Percentiles rank a stretch among this genome's conserved stretches.
phyloP scores from a whole-genome alignment of 2,113 vertebrate species.

The Aptenodytes forsteri region DNA sequence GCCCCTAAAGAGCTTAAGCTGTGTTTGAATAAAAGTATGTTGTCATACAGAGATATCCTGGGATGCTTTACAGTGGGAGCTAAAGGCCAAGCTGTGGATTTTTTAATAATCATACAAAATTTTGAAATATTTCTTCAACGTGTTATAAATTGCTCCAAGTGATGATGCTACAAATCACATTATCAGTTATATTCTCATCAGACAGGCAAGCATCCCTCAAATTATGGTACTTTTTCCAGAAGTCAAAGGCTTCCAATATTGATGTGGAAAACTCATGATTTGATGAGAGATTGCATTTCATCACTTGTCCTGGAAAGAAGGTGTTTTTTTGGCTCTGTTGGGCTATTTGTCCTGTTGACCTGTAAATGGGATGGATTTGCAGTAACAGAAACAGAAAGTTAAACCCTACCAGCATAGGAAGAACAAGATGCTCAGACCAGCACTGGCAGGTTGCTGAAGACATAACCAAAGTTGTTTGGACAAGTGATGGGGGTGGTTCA shows the following conservation, averaged over 20 bases:
- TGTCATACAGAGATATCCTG: neutral
- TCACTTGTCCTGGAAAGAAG: neutral
- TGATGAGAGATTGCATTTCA: neutral
- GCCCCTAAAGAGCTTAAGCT: neutral
- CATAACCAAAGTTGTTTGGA: neutral
- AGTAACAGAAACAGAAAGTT: neutral
- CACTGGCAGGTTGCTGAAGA: neutral
- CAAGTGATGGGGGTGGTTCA: neutral
- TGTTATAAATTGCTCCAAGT: neutral
- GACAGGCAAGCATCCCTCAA: neutral
- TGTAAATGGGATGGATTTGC: neutral
- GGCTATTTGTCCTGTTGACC: neutral
- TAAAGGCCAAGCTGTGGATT: neutral
- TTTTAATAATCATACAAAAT: neutral
- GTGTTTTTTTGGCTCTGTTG: neutral
- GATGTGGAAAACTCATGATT: neutral
- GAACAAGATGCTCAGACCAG: neutral
- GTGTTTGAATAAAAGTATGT: neutral
- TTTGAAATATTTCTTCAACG: neutral
- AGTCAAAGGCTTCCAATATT: neutral
- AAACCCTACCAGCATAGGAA: neutral
- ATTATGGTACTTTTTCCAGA: neutral
- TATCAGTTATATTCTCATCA: neutral
- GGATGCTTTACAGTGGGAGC: neutral
- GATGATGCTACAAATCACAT: neutral